phyloP scores from a whole-genome alignment of 2,113 vertebrate genomes.

The Archocentrus centrarchus region DNA sequence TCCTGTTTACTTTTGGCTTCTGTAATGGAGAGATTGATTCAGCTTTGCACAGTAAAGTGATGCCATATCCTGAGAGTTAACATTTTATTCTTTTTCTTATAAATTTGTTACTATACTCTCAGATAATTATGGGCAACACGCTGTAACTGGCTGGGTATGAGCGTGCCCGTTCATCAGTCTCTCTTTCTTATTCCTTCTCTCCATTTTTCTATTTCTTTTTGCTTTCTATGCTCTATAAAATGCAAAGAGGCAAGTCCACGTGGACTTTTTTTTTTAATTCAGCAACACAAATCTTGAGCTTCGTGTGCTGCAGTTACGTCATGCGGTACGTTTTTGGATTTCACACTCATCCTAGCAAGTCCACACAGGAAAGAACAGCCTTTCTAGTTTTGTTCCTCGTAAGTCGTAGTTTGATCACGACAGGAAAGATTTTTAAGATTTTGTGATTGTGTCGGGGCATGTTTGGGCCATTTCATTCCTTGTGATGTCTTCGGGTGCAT shows the following conservation, averaged over 20 bases:
- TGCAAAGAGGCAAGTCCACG: neutral
- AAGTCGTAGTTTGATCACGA: neutral
- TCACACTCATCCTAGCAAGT: conserved; percentile 64
- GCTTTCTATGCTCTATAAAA: rapidly evolving
- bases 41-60: too few relatives aligned
- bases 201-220: neutral
- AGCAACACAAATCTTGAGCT: neutral
- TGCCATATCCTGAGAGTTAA: neutral
- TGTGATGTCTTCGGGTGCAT: conserved; percentile 36
- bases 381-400: conserved; percentile 16
- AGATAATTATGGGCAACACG: neutral
- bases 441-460: conserved; percentile 64
- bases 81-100: neutral
- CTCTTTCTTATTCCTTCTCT: neutral
- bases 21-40: neutral
- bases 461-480: conserved; percentile 64
- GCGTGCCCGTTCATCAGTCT: too few relatives aligned
- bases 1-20: neutral
- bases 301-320: neutral
- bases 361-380: conserved; percentile 60
- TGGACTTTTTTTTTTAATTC: too few relatives aligned
- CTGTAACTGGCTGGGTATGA: neutral
- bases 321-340: neutral
- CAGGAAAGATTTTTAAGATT: conserved; percentile 13
- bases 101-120: neutral